Conservation (phyloP, 1,140 invertebrate species). For the Trichonephila inaurata region DNA sequence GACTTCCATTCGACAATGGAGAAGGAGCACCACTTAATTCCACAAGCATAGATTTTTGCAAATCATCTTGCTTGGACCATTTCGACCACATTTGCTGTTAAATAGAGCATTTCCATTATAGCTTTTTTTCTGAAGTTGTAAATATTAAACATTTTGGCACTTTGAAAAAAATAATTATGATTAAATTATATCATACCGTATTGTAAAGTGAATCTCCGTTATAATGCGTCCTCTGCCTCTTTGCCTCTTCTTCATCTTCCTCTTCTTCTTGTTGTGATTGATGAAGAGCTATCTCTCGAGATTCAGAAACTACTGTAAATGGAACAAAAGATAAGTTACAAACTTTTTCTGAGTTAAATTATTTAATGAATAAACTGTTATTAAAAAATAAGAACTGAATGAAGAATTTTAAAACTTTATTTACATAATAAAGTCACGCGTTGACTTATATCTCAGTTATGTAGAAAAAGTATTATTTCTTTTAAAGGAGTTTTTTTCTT, state of each 20-base stretch:
- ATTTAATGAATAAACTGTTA: too few species aligned
- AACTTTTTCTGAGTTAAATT: too few species aligned
- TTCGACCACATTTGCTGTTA: conserved; percentile 78
- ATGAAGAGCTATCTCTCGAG: conserved; percentile 37
- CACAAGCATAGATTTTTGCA: conserved; percentile 73
- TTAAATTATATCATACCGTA: background rate
- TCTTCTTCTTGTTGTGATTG: conserved; percentile 81
- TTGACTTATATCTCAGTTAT: too few species aligned
- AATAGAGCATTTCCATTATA: background rate
- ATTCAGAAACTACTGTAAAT: conserved; percentile 48
- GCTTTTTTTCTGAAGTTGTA: background rate
- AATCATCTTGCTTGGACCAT: conserved; percentile 77
- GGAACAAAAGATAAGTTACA: background rate
- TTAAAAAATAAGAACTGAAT: too few species aligned
- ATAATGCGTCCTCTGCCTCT: conserved; percentile 91
- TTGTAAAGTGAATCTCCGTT: conserved; percentile 85
- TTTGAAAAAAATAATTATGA: background rate
- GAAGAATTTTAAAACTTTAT: too few species aligned
- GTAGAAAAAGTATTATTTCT: too few species aligned
- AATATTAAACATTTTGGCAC: background rate
- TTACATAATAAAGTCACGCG: too few species aligned
- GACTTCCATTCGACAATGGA: conserved; percentile 61
- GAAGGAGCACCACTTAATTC: conserved; percentile 67
- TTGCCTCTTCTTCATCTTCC: conserved; percentile 90
- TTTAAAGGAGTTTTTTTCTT: too few species aligned